Conservation (phyloP, 2,888 invertebrate species). For the Hyppa rectilinea region DNA sequence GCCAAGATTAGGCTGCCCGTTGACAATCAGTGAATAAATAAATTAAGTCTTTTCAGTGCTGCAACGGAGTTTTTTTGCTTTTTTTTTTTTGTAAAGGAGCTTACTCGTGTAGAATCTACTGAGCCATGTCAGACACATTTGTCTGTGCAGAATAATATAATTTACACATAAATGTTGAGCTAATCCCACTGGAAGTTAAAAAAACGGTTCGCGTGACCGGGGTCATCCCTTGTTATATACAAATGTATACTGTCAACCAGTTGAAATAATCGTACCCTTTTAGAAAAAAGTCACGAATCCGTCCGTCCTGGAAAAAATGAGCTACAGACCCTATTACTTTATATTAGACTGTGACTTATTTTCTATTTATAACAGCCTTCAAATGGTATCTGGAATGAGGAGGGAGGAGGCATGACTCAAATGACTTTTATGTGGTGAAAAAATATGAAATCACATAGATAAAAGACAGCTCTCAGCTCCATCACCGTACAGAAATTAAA, state of each 20-base stretch:
- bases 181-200: constrained; percentile 3
- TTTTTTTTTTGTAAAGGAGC: not conserved
- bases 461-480: too few species aligned
- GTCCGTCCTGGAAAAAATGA: not conserved
- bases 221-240: constrained; percentile 12
- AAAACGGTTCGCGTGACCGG: constrained; percentile 23
- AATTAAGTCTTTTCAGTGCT: not conserved
- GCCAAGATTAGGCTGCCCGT: not conserved
- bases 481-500: too few species aligned
- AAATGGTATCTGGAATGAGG: too few species aligned
- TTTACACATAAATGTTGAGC: constrained; percentile 24
- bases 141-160: constrained; percentile 14
- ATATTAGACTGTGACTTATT: not conserved
- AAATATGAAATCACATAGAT: too few species aligned
- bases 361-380: too few species aligned
- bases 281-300: constrained; percentile 21
- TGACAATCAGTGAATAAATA: not conserved
- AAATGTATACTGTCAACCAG: constrained; percentile 8
- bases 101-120: not conserved
- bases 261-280: constrained; percentile 26
- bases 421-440: too few species aligned
- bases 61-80: not conserved
- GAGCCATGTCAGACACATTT: not conserved
- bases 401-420: too few species aligned
- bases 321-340: not conserved